These are phyloP conservation scores for Dryomyza anilis DNA, from an alignment of 2,888 invertebrate genomes.

Conservation along the genomic window DNA sequence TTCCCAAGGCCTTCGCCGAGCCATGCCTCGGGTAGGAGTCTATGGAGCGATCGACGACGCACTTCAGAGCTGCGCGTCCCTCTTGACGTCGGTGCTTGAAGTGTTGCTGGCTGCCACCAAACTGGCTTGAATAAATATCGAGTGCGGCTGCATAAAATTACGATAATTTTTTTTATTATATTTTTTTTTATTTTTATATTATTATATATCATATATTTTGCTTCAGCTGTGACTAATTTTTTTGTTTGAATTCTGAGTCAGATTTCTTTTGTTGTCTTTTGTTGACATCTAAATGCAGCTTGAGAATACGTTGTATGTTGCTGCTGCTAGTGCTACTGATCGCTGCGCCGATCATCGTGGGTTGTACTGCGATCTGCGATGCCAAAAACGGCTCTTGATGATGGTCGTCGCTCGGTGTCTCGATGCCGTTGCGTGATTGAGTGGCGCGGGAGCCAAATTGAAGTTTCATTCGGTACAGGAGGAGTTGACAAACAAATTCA, in stretches of 20 bases:
- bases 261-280: not conserved
- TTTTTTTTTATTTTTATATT: no score
- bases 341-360: not conserved
- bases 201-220: no score
- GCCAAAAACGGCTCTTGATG: not conserved
- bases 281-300: conserved; percentile 7
- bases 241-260: conserved; percentile 7
- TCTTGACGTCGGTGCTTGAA: not conserved
- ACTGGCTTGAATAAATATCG: not conserved
- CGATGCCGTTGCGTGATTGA: not conserved
- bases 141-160: conserved; percentile 12
- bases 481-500: no score
- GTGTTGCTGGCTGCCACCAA: no score
- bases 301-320: not conserved
- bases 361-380: not conserved
- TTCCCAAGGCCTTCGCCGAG: conserved; percentile 9
- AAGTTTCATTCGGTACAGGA: not conserved
- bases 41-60: not conserved
- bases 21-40: not conserved
- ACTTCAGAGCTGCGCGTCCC: not conserved
- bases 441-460: not conserved
- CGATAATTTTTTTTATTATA: conserved; percentile 3
- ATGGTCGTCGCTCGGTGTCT: not conserved
- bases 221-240: conserved; percentile 9
- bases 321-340: no score